These are phyloP conservation scores for Drosophila merina DNA, from an alignment of 2,888 invertebrate species.

Conservation along the genomic window DNA sequence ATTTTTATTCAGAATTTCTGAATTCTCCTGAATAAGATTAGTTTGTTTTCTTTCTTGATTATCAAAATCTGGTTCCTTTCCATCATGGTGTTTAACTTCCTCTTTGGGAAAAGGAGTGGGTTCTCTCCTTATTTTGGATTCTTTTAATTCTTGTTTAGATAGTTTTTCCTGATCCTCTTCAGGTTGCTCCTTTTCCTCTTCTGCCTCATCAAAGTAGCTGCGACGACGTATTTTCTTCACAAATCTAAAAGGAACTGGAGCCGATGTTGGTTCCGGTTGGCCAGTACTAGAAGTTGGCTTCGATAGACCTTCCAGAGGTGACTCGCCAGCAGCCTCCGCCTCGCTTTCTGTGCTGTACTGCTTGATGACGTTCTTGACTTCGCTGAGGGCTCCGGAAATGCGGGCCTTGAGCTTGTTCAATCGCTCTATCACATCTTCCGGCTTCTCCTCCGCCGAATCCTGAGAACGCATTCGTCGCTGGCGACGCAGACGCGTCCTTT, in stretches of 20 bases:
- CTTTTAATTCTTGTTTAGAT: not conserved
- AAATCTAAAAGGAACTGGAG: constrained; percentile 80
- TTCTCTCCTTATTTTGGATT: constrained; percentile 14
- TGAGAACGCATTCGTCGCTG: constrained; percentile 77
- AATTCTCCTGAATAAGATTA: not conserved
- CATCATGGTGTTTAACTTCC: not conserved
- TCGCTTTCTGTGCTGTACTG: constrained; percentile 82
- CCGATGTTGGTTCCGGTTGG: constrained; percentile 16
- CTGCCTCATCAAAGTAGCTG: constrained; percentile 79
- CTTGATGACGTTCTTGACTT: constrained; percentile 82
- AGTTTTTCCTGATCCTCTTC: not conserved
- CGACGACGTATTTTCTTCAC: constrained; percentile 80
- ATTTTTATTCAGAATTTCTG: not conserved
- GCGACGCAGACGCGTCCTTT: constrained; percentile 73
- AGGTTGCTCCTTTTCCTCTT: constrained; percentile 56
- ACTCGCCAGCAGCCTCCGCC: constrained; percentile 52
- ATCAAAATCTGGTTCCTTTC: not conserved
- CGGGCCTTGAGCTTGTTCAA: constrained; percentile 82
- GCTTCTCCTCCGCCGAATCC: constrained; percentile 68
- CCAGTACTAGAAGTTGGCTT: constrained; percentile 8
- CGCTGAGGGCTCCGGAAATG: constrained; percentile 81
- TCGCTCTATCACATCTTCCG: constrained; percentile 79
- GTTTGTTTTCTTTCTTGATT: not conserved
- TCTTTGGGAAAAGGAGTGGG: constrained; percentile 24
- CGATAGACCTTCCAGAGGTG: constrained; percentile 9